Percentiles rank a stretch among this genome's conserved stretches.
Evolutionary conservation across 64 coral and sea anemone species (phyloP).

Genomic region (Hydrozoanthus tunicans): DNA sequence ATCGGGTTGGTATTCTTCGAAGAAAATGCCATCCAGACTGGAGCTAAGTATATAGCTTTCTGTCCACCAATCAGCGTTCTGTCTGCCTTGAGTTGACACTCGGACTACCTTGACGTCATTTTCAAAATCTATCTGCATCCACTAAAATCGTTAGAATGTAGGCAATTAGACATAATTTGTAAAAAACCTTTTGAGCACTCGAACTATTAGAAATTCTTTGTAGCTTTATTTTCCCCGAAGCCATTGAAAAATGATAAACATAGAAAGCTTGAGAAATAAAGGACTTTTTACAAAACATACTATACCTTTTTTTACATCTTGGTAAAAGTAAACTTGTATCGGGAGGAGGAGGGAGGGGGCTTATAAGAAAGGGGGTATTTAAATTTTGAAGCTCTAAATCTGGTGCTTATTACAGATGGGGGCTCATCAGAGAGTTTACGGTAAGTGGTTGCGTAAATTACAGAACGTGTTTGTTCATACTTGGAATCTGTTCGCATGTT

Average conservation of each 20-base stretch:
- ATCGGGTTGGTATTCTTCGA: constrained; percentile 19
- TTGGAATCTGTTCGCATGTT: constrained; percentile 15
- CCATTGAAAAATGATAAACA: too few species aligned
- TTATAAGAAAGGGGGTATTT: too few species aligned
- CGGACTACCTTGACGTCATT: neutral
- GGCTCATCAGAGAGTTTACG: neutral
- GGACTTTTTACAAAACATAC: too few species aligned
- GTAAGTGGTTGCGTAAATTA: neutral
- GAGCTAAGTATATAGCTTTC: neutral
- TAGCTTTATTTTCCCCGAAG: too few species aligned
- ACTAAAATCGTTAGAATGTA: neutral
- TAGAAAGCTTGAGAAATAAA: too few species aligned
- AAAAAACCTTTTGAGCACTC: neutral
- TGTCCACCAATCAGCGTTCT: constrained; percentile 12
- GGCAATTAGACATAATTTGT: neutral
- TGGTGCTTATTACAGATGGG: neutral
- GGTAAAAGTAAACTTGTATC: too few species aligned
- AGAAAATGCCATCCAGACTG: constrained; percentile 31
- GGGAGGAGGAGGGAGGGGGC: too few species aligned
- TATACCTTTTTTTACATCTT: too few species aligned
- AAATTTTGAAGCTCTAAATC: neutral
- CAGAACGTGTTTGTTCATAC: neutral
- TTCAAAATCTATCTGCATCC: constrained; percentile 35
- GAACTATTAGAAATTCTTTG: too few species aligned
- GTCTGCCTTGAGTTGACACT: constrained; percentile 26